A percentile compares a stretch with the other conserved stretches of the same genome.
These are phyloP conservation scores for Scrobipalpa costella DNA, from an alignment of 2,888 invertebrate species.

Conservation along the genomic window DNA sequence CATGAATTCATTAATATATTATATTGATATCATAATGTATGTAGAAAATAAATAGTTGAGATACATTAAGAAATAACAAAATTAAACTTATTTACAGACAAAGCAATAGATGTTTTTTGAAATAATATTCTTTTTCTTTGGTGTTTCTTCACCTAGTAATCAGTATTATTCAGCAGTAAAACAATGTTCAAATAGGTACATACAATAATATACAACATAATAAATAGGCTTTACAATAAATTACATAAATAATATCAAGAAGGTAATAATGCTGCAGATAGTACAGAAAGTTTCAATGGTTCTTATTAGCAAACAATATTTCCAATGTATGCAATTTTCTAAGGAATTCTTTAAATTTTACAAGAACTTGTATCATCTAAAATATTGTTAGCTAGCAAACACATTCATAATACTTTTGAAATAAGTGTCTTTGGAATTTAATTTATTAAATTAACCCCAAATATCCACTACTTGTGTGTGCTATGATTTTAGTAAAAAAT, in stretches of 20 bases:
- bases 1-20: constrained; percentile 36
- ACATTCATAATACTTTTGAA: neutral
- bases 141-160: neutral
- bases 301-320: neutral
- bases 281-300: neutral
- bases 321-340: too few relatives aligned
- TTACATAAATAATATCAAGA: neutral
- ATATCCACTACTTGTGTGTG: constrained; percentile 50
- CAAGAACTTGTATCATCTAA: neutral
- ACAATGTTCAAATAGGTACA: neutral
- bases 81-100: constrained; percentile 40
- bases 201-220: neutral
- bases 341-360: too few relatives aligned
- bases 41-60: constrained; percentile 54
- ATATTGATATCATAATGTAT: constrained; percentile 41
- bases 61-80: constrained; percentile 49
- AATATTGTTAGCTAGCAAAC: neutral
- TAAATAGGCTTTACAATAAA: neutral
- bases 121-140: neutral
- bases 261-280: neutral
- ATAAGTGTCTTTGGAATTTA: neutral
- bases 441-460: constrained; percentile 17
- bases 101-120: constrained; percentile 4
- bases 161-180: neutral
- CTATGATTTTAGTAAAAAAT: constrained; percentile 55